These are phyloP conservation scores for Medauroidea extradentata DNA, from an alignment of 1,140 invertebrate species.

Conservation along the genomic window DNA sequence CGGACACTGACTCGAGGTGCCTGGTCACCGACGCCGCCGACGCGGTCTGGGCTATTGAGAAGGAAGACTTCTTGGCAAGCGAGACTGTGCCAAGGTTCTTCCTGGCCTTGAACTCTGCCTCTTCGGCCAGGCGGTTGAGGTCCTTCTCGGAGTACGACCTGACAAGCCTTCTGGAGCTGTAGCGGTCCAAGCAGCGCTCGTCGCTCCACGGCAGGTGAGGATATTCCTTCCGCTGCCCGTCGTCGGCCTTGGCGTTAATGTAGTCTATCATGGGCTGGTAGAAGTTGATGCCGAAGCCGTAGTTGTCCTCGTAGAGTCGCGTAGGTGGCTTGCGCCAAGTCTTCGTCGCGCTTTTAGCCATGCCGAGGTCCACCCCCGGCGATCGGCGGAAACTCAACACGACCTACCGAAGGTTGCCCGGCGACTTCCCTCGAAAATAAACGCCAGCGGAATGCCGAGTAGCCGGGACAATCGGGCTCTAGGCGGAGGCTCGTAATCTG, in stretches of 20 bases:
- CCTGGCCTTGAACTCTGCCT: slow-evolving; percentile 60
- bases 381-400: no score
- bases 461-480: no score
- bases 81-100: slow-evolving; percentile 54
- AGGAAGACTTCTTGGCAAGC: slow-evolving; percentile 56
- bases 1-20: slow-evolving; percentile 54
- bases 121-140: slow-evolving; percentile 55
- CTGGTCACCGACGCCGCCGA: slow-evolving; percentile 59
- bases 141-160: slow-evolving; percentile 47
- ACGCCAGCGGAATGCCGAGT: no score
- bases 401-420: no score
- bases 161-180: slow-evolving; percentile 36
- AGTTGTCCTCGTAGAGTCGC: slow-evolving; percentile 70
- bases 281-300: slow-evolving; percentile 71
- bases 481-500: no score
- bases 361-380: no score
- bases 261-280: slow-evolving; percentile 83
- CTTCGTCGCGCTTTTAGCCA: no score
- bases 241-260: slow-evolving; percentile 54
- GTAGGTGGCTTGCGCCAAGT: slow-evolving; percentile 55
- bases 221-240: slow-evolving; percentile 44
- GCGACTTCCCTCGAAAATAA: no score
- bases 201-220: slow-evolving; percentile 71
- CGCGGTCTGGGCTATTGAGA: slow-evolving; percentile 60
- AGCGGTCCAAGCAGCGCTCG: slow-evolving; percentile 59